Conservation (phyloP, 2,113 vertebrate species). For the Pao palembangensis region DNA sequence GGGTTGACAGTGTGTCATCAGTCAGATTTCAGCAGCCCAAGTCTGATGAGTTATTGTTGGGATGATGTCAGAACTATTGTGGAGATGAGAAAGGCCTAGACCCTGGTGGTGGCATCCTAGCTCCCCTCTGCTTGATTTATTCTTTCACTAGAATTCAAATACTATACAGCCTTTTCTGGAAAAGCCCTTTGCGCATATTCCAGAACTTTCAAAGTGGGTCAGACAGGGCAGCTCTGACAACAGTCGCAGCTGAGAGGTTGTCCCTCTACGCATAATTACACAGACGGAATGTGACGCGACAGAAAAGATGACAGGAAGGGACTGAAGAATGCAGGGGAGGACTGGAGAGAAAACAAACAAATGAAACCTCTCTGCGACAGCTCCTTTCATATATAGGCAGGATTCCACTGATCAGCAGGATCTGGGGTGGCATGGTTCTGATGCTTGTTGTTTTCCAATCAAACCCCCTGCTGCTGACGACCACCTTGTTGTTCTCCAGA, state of each 20-base stretch:
- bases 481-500: conserved; percentile 45
- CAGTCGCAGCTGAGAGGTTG: conserved; percentile 37
- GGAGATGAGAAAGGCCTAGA: conserved; percentile 7
- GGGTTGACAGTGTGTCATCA: conserved; percentile 26
- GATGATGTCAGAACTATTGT: conserved; percentile 20
- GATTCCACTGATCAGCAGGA: conserved; percentile 19
- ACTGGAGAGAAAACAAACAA: background rate
- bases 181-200: conserved; percentile 53
- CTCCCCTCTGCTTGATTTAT: background rate
- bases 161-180: conserved; percentile 17
- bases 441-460: conserved; percentile 24
- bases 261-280: conserved; percentile 24
- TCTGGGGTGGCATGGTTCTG: conserved; percentile 21
- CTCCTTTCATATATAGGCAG: conserved; percentile 31
- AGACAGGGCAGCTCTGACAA: conserved; percentile 51
- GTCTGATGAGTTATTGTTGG: conserved; percentile 22
- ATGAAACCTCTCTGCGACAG: conserved; percentile 26
- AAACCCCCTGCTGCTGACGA: conserved; percentile 42
- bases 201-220: conserved; percentile 68
- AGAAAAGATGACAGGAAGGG: conserved; percentile 20
- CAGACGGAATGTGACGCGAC: conserved; percentile 28
- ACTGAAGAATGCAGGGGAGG: conserved; percentile 1
- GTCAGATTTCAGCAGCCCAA: conserved; percentile 6
- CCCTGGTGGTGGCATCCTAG: background rate
- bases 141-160: background rate